Evolutionary conservation across 2,113 vertebrate species (phyloP).

Genomic region (Barnardius zonarius): DNA sequence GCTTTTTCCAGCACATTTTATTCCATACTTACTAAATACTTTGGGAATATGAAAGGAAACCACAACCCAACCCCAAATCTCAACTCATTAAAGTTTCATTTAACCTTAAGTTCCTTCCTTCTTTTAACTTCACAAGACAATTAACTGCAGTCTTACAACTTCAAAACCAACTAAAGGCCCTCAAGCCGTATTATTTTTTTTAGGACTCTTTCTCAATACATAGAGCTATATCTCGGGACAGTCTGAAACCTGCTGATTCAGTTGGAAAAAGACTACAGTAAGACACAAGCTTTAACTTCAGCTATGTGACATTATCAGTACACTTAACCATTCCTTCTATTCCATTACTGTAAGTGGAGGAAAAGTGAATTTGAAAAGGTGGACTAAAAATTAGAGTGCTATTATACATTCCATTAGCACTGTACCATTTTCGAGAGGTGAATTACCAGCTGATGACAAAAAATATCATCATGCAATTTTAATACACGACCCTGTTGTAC

Average conservation of each 20-base stretch:
- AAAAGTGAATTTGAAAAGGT: background rate
- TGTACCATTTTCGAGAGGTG: background rate
- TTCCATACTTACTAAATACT: background rate
- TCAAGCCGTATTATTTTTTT: background rate
- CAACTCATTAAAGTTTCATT: background rate
- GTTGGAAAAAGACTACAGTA: background rate
- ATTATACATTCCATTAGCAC: constrained; percentile 30
- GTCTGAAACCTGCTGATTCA: background rate
- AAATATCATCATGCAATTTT: constrained; percentile 47
- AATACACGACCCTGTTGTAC: background rate
- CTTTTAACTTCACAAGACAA: background rate
- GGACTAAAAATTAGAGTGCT: background rate
- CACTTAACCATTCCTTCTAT: background rate
- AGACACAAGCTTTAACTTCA: background rate
- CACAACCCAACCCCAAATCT: background rate
- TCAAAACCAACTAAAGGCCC: background rate
- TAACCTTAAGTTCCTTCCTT: background rate
- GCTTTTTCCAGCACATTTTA: background rate
- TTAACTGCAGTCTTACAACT: background rate
- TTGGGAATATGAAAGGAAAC: background rate
- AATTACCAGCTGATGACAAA: constrained; percentile 21
- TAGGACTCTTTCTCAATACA: background rate
- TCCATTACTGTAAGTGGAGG: background rate
- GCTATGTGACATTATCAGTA: background rate
- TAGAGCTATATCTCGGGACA: background rate